Evolutionary conservation across 2,113 vertebrate species (phyloP), one percentile per base, ranked within the genome.

Genomic region (Zootoca vivipara): DNA sequence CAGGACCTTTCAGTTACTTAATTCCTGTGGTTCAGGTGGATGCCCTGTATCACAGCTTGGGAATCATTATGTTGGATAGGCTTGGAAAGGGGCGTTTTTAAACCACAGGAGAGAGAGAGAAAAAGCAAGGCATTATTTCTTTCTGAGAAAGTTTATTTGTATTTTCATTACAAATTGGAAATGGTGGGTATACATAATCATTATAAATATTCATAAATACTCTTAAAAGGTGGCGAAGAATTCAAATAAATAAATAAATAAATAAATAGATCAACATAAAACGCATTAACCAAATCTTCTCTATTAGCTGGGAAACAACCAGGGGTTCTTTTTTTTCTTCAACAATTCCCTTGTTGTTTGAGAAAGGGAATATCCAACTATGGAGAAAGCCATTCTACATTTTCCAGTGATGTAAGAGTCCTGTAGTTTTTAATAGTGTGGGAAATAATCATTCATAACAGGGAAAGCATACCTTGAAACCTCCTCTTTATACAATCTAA

Each of bases 141-240:
- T 56, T 78, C 89, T 91, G 82, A 93, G 86, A 95, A 90, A 65
- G 52, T 96, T 96, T 96, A 97, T 96, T 97, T 93, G 82, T 91
- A 83, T 46, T 89, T 94, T 93, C 7, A 65, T 65, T 85, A 77
- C 89, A 91, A 95, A 93, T 95, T 65, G 88, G 83, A 91, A 91
- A 88, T 85, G 78, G 26, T 64, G 85, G 93, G 93, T 2, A 30
- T 69, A 78, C 64, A 69, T 52, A 86, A 94, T 95, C 80, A 86
- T 95, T 91, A 98, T 98, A 98, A 98, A 98, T 98, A 98, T 93
- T 91, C 93, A 98, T 98, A 99, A 98, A 99, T 98, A 98, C 38
- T 52, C 83, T 94, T 93, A 88, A 28, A 90, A 90, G 85, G 89
- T 78, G 95, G 46, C 93, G 95, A 95, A 91, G 95, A 93, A 93